A percentile compares a stretch with the other conserved stretches of the same genome.
Conservation (phyloP, 2,797 vertebrate genomes). For the Presbytis comata region DNA sequence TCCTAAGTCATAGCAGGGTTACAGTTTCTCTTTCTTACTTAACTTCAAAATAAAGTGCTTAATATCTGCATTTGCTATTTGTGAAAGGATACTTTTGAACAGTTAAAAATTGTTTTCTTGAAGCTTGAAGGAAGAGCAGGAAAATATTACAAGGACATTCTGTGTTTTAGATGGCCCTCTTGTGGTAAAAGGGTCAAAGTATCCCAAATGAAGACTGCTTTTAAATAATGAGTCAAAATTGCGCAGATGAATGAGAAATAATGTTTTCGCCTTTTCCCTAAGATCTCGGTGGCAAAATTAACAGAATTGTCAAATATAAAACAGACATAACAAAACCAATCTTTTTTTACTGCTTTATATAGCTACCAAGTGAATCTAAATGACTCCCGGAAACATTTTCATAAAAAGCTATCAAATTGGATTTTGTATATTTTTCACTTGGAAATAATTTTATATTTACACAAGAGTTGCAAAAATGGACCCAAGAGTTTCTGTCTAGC, state of each 20-base stretch:
- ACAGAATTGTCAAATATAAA: background rate
- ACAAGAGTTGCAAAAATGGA: background rate
- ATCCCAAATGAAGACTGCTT: background rate
- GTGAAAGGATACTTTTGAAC: background rate
- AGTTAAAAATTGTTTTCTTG: background rate
- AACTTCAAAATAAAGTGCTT: background rate
- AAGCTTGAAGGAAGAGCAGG: background rate
- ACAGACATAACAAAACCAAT: background rate
- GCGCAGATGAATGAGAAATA: background rate
- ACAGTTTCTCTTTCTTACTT: background rate
- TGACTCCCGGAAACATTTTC: background rate
- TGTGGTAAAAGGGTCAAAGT: slow-evolving; percentile 65
- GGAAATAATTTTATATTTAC: background rate
- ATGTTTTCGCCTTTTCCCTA: background rate
- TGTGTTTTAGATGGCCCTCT: slow-evolving; percentile 71
- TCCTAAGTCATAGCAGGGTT: background rate
- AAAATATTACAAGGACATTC: background rate
- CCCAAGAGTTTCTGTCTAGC: background rate
- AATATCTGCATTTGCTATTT: background rate
- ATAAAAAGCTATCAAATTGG: background rate
- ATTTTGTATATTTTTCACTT: background rate
- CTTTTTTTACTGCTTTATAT: background rate
- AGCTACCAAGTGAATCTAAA: background rate
- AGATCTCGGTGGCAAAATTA: background rate
- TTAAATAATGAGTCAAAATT: background rate